Base-by-base conservation (phyloP, 2,888 invertebrate genomes). In the Electrophaes corylata region DNA sequence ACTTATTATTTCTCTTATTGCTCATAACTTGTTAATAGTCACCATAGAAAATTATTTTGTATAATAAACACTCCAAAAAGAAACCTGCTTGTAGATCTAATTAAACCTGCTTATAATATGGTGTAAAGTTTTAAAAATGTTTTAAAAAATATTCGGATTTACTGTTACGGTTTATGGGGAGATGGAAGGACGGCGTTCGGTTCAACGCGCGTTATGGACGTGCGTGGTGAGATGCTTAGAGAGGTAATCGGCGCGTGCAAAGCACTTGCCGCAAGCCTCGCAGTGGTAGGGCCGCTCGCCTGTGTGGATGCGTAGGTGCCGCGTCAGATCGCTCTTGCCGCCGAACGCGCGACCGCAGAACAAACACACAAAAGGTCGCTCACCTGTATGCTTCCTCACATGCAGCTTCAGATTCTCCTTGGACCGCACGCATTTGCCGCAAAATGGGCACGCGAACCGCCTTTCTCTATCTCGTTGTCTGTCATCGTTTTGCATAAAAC, bases 221-320 rank as follows among this genome's bases (percentile, higher is more conserved):
- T 97, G 97, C 29, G 97, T 97, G 64, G 97, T 97, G 70, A 97
- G 94, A 87, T 97, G 97, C 86, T 97, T 97, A 75, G 97, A 97
- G 57, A 97, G 94, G 79, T 97, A 97, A 83, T 97, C 97, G 52
- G 97, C 97, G 49, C 97, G 93, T 20, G 97, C 97, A 86, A 97
- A 97, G 83, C 97, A 97, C 86, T 97, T 97, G 67, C 97, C 97
- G 86, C 97, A 97, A 83, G 97, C 96, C 85, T 97, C 97, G 90
- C 97, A 97, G 83, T 97, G 97, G 86, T 97, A 97, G 29, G 97
- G 97, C 61, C 97, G 92, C 86, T 97, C 97, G 35, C 97, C 97
- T 10, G 97, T 97, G 83, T 97, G 97, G 66, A 97, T 97, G 66
- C 97, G 94, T 65, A 97, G 92, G 82, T 97, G 97, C 23, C 97